Percentiles rank a stretch among this genome's conserved stretches.
Evolutionary conservation across 2,113 vertebrate genomes (phyloP).

Genomic region (Corythaixoides concolor): DNA sequence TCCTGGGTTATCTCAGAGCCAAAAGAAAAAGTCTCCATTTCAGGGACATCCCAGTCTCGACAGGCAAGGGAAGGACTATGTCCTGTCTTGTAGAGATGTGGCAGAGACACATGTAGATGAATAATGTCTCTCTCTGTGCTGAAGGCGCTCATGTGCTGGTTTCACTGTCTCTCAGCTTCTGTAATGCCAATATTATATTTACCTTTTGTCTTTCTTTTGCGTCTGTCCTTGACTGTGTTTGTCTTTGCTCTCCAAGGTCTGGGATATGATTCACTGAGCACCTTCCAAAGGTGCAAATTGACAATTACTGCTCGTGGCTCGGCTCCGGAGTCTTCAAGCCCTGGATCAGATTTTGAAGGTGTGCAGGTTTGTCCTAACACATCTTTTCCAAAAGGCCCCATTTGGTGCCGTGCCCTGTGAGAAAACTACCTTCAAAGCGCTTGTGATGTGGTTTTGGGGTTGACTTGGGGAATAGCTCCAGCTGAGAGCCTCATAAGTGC

Average conservation of each 20-base stretch:
- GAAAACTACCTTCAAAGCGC: neutral
- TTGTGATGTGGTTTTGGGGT: neutral
- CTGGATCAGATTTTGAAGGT: neutral
- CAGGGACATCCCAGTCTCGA: neutral
- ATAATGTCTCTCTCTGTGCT: neutral
- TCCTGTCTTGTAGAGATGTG: neutral
- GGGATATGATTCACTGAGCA: neutral
- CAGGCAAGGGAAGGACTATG: neutral
- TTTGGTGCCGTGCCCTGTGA: neutral
- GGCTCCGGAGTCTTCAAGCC: neutral
- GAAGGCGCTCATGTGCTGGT: neutral
- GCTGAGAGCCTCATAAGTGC: neutral
- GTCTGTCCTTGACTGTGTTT: neutral
- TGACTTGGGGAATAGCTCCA: neutral
- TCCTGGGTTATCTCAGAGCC: neutral
- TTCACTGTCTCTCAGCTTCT: neutral
- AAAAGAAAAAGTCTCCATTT: neutral
- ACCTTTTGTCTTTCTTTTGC: neutral
- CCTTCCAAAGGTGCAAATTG: neutral
- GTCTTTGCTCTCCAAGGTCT: neutral
- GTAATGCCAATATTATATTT: neutral
- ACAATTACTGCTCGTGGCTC: accelerated
- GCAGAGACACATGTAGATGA: neutral
- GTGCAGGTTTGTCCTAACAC: neutral
- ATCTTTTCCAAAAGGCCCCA: neutral